These are phyloP conservation scores for Philaethria dido DNA, from an alignment of 2,888 invertebrate species.

Conservation along the genomic window DNA sequence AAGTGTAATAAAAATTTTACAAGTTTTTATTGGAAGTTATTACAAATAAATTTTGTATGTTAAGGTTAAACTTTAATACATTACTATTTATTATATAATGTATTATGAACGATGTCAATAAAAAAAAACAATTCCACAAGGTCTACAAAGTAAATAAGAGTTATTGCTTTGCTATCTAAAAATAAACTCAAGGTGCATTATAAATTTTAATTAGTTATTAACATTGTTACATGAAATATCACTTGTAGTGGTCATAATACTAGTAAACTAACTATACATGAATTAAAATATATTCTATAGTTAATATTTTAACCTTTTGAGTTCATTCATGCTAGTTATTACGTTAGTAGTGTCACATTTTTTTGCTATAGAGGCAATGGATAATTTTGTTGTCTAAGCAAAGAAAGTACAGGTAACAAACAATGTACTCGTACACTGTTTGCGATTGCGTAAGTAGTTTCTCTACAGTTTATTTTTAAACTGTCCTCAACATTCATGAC, in stretches of 20 bases:
- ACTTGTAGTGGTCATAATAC: background rate
- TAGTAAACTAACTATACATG: background rate
- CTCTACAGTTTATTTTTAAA: constrained; percentile 41
- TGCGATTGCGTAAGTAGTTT: constrained; percentile 55
- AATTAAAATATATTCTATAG: background rate
- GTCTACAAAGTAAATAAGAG: constrained; percentile 27
- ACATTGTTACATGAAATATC: background rate
- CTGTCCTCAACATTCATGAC: constrained; percentile 15
- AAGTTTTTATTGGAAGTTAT: constrained; percentile 9
- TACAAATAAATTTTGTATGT: constrained; percentile 21
- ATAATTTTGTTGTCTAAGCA: constrained; percentile 38
- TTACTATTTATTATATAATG: constrained; percentile 32
- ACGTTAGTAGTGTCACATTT: constrained; percentile 5
- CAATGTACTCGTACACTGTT: constrained; percentile 45
- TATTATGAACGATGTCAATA: constrained; percentile 34
- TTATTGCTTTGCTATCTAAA: constrained; percentile 24
- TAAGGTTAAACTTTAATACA: constrained; percentile 35
- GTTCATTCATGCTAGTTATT: background rate
- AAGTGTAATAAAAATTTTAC: constrained; percentile 8
- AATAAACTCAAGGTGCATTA: constrained; percentile 24
- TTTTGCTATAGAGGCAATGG: constrained; percentile 27
- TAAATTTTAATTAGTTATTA: constrained; percentile 12
- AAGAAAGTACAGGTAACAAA: constrained; percentile 60
- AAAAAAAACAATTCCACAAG: constrained; percentile 36
- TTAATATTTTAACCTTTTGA: too few relatives aligned